Evolutionary conservation across 2,113 vertebrate species (phyloP), one percentile per base, ranked within the genome.

Genomic region (Etia nguti): DNA sequence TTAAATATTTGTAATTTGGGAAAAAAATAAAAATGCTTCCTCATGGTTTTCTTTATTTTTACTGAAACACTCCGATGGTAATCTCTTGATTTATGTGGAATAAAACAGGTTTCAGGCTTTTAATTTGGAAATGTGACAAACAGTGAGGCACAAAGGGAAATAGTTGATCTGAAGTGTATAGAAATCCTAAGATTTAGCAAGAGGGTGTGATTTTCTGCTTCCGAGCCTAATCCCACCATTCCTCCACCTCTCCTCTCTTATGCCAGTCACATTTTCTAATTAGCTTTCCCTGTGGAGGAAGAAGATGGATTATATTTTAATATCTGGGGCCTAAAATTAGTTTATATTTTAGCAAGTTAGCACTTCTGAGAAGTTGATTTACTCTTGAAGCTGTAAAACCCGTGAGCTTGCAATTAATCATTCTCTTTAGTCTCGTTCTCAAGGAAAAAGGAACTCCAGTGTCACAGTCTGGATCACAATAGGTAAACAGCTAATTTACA

Each of bases 241-340:
- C 95, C 95, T 89, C 88, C 92, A 91, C 95, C 94, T 95, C 92
- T 92, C 96, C 94, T 96, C 96, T 95, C 95, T 96, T 92, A 89
- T 92, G 95, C 96, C 97, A 97, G 95, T 97, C 97, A 95, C 96
- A 94, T 97, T 97, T 97, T 96, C 96, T 97, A 97, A 96, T 96
- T 98, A 98, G 97, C 96, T 97, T 96, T 96, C 96, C 97, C 88
- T 88, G 82, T 89, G 96, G 96, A 97, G 96, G 95, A 97, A 94
- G 97, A 96, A 98, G 97, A 97, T 97, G 96, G 95, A 97, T 98
- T 97, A 96, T 98, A 97, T 98, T 98, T 98, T 98, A 97, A 94
- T 97, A 97, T 96, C 96, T 96, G 92, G 95, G 94, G 96, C 96
- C 97, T 96, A 96, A 97, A 97, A 97, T 96, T 96, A 97, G 97